These are phyloP conservation scores for Panagrolaimus sp. DNA, from an alignment of 1,140 invertebrate species.

Conservation along the genomic window DNA sequence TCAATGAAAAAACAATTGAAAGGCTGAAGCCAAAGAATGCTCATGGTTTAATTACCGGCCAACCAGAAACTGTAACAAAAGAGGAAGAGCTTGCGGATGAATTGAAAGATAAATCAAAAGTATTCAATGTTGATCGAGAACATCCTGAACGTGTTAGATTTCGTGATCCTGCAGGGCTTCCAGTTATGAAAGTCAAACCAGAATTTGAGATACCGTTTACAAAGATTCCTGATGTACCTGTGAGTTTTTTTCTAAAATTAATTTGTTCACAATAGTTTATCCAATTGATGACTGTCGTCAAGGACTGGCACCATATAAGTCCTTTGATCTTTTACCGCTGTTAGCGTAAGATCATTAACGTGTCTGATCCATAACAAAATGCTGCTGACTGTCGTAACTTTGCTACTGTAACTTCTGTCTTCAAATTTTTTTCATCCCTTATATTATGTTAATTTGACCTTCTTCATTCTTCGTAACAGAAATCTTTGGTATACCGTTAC, in stretches of 20 bases:
- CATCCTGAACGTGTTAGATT: conserved; percentile 59
- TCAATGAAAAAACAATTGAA: conserved; percentile 65
- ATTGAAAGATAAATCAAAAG: conserved; percentile 24
- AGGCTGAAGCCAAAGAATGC: conserved; percentile 39
- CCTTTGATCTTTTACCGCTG: too few relatives aligned
- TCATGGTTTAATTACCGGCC: conserved; percentile 45
- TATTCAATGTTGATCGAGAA: conserved; percentile 34
- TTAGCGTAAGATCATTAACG: too few relatives aligned
- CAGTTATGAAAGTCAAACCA: conserved; percentile 72
- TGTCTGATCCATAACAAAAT: too few relatives aligned
- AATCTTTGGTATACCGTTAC: too few relatives aligned
- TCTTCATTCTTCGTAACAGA: too few relatives aligned
- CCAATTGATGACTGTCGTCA: too few relatives aligned
- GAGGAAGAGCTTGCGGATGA: conserved; percentile 47
- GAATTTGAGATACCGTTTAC: conserved; percentile 77
- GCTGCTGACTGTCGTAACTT: too few relatives aligned
- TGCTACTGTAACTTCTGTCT: too few relatives aligned
- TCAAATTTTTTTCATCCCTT: too few relatives aligned
- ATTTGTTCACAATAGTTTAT: too few relatives aligned
- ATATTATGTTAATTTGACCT: too few relatives aligned
- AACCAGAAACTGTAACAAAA: conserved; percentile 46
- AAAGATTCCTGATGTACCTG: conserved; percentile 68
- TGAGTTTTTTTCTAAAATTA: neutral
- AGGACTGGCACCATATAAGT: too few relatives aligned
- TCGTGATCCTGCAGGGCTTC: conserved; percentile 65